Conservation (phyloP, 2,888 invertebrate species). For the Spilosoma lubricipeda region DNA sequence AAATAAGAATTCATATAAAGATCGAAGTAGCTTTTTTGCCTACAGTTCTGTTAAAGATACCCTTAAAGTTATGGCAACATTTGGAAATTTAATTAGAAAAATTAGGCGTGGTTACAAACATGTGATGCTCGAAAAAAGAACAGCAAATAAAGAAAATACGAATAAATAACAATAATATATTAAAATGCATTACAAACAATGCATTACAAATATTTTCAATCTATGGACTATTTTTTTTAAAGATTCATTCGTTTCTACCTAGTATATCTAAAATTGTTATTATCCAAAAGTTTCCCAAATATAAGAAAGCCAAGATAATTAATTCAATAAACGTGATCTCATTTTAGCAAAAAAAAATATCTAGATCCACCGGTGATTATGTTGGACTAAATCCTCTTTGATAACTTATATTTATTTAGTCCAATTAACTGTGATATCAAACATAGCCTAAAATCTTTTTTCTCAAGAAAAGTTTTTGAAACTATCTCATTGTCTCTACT, state of each 20-base stretch:
- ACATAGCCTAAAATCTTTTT: background rate
- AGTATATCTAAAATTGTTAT: constrained; percentile 2
- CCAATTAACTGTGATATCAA: constrained; percentile 6
- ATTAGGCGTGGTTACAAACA: background rate
- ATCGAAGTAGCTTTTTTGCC: background rate
- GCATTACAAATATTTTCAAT: too few species aligned
- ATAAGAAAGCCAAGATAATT: background rate
- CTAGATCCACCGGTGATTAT: background rate
- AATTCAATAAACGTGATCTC: background rate
- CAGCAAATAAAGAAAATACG: too few species aligned
- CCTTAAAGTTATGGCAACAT: too few species aligned
- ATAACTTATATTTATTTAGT: constrained; percentile 11
- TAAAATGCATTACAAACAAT: too few species aligned
- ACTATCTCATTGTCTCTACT: background rate
- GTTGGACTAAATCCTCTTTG: constrained; percentile 5
- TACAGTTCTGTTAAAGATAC: too few species aligned
- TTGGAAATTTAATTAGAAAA: too few species aligned
- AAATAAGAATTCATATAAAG: too few species aligned
- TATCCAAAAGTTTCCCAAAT: background rate
- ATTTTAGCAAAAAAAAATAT: background rate
- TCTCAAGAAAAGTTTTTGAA: background rate
- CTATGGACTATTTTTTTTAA: too few species aligned
- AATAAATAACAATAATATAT: too few species aligned
- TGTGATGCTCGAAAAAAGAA: background rate
- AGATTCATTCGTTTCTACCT: too few species aligned